Evolutionary conservation across 1,140 invertebrate genomes (phyloP).

Genomic region (Formica selysi): DNA sequence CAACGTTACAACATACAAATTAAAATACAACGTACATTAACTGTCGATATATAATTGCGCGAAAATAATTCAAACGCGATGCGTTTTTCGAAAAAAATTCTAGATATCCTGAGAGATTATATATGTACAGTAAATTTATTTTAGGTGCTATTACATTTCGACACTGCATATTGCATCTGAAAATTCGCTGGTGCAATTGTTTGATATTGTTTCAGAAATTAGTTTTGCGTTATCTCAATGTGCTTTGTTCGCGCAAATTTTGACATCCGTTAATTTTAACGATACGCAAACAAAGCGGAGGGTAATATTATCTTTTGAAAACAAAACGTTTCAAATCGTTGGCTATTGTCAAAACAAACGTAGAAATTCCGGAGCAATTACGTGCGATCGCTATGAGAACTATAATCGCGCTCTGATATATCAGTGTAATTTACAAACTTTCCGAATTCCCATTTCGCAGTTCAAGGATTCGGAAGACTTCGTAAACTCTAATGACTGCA

Average conservation of each 20-base stretch:
- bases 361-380: constrained; percentile 18
- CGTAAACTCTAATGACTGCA: constrained; percentile 35
- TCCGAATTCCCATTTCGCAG: neutral
- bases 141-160: neutral
- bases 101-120: neutral
- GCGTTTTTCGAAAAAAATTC: neutral
- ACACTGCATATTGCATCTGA: neutral
- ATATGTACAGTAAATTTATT: neutral
- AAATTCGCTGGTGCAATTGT: neutral
- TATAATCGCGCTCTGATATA: neutral
- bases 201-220: constrained; percentile 5
- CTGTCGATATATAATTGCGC: neutral
- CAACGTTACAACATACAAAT: constrained; percentile 15
- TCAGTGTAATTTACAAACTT: constrained; percentile 6
- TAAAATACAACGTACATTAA: neutral
- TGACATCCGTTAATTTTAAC: constrained; percentile 12
- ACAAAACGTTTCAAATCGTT: neutral
- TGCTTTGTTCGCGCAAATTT: neutral
- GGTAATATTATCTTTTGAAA: constrained; percentile 5
- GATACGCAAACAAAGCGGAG: constrained; percentile 21
- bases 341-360: neutral
- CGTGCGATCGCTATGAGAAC: neutral
- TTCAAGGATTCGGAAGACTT: constrained; percentile 26
- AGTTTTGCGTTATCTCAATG: neutral
- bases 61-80: neutral